These are phyloP conservation scores for Neoseiulus cucumeris DNA, from an alignment of 1,140 invertebrate species.

Conservation along the genomic window DNA sequence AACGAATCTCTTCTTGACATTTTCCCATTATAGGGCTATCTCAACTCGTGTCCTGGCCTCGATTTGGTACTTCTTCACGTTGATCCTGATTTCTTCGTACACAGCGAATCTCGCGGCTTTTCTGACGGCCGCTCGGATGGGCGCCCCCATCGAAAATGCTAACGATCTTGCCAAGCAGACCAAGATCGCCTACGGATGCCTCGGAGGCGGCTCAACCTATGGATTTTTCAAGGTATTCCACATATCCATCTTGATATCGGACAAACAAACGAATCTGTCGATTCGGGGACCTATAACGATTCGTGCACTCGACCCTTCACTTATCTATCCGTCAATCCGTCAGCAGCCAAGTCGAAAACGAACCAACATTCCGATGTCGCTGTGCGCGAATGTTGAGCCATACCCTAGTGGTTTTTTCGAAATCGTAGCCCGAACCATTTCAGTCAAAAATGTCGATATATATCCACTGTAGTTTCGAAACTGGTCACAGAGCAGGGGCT, in stretches of 20 bases:
- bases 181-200: constrained; percentile 88
- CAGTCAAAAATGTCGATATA: too few relatives aligned
- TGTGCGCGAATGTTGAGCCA: too few relatives aligned
- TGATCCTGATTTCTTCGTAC: constrained; percentile 37
- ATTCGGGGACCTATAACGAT: background rate
- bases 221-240: constrained; percentile 63
- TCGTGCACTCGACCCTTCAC: background rate
- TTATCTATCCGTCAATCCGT: background rate
- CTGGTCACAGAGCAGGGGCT: too few relatives aligned
- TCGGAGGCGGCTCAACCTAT: constrained; percentile 70
- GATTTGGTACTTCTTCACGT: constrained; percentile 38
- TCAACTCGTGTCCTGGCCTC: constrained; percentile 62
- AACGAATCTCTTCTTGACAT: background rate
- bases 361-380: too few relatives aligned
- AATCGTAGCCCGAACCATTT: too few relatives aligned
- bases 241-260: background rate
- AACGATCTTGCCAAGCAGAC: constrained; percentile 69
- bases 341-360: background rate
- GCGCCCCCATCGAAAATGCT: constrained; percentile 58
- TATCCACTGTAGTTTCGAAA: too few relatives aligned
- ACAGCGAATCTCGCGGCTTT: constrained; percentile 38
- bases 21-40: constrained; percentile 38
- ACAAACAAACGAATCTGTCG: background rate
- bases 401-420: too few relatives aligned
- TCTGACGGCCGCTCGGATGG: constrained; percentile 34